Conservation (phyloP, 2,113 vertebrate species). For the Electrona antarctica region DNA sequence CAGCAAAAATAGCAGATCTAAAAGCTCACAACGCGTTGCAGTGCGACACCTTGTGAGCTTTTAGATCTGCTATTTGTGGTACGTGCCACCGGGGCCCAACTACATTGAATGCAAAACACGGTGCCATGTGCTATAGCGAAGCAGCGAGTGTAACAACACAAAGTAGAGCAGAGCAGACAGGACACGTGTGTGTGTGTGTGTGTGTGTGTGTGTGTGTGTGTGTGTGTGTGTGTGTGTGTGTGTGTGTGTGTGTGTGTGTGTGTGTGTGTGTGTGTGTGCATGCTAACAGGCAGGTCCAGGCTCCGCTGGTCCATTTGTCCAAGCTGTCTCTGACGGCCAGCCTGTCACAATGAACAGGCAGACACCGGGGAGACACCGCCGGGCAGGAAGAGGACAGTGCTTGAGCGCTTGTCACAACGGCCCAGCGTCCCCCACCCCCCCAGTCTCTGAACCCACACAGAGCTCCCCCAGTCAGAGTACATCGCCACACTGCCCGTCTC, state of each 20-base stretch:
- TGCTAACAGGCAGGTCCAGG: conserved; percentile 33
- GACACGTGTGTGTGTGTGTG: background rate
- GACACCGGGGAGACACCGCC: conserved; percentile 49
- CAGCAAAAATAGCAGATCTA: too few relatives aligned
- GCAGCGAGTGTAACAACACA: background rate
- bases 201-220: background rate
- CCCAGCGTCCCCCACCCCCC: conserved; percentile 33
- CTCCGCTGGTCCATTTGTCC: background rate
- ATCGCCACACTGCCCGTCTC: conserved; percentile 51
- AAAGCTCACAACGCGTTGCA: too few relatives aligned
- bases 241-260: too few relatives aligned
- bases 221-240: too few relatives aligned
- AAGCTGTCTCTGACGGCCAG: conserved; percentile 24
- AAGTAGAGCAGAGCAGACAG: background rate
- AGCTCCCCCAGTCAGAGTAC: conserved; percentile 65
- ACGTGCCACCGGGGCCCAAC: too few relatives aligned
- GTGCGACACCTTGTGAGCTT: too few relatives aligned
- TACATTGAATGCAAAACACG: too few relatives aligned
- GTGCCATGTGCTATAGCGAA: background rate
- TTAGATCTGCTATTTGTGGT: too few relatives aligned
- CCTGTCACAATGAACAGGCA: conserved; percentile 39
- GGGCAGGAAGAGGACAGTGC: conserved; percentile 53
- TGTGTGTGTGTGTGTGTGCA: background rate
- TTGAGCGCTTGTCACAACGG: conserved; percentile 70
- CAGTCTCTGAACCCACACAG: conserved; percentile 11